Conservation (phyloP, 2,113 vertebrate genomes). For the Pelobates fuscus region DNA sequence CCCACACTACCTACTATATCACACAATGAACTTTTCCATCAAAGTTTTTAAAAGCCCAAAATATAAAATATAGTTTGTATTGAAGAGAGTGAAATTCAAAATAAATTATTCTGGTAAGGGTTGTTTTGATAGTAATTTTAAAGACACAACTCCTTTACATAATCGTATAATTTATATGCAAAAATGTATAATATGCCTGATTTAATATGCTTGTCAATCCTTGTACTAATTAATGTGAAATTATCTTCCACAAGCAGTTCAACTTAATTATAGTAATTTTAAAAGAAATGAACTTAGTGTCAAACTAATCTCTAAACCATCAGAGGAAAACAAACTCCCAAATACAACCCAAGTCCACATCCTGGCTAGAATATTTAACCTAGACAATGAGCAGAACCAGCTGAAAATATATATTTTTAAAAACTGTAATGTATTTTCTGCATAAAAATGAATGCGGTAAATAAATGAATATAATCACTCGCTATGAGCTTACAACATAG, state of each 20-base stretch:
- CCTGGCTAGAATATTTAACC: conserved; percentile 16
- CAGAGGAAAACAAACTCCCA: conserved; percentile 48
- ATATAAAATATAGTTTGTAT: not conserved
- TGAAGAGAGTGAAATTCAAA: not conserved
- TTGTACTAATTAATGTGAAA: conserved; percentile 59
- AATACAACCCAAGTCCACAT: conserved; percentile 15
- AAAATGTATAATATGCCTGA: conserved; percentile 53
- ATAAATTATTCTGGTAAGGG: no score
- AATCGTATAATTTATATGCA: conserved; percentile 58
- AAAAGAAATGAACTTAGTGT: conserved; percentile 52
- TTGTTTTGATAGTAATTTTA: conserved; percentile 23
- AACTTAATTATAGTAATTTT: conserved; percentile 58
- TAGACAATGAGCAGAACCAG: not conserved
- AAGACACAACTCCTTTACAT: conserved; percentile 49
- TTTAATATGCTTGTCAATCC: conserved; percentile 56
- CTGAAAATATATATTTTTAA: not conserved
- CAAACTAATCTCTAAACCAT: conserved; percentile 46
- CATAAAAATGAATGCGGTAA: not conserved
- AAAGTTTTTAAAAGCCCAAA: not conserved
- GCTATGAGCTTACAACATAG: no score
- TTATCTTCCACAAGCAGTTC: conserved; percentile 56
- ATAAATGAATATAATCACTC: no score
- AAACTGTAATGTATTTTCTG: not conserved
- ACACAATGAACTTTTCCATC: no score
- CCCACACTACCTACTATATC: no score